Conservation (phyloP, 2,888 invertebrate genomes). For the Acanthosepion esculentum region DNA sequence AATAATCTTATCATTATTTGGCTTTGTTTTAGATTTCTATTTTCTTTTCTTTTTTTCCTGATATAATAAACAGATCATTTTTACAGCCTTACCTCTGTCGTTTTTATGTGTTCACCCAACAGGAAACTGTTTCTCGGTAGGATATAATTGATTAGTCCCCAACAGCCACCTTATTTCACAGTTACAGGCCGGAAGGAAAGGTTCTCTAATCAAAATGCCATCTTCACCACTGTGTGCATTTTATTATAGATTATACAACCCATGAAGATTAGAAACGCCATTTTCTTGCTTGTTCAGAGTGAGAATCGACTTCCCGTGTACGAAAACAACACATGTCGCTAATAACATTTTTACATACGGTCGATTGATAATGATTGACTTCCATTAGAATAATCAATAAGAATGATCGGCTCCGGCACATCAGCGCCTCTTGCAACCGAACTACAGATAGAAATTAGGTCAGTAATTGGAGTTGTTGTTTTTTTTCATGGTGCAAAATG, state of each 20-base stretch:
- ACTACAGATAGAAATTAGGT: too few species aligned
- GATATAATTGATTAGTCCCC: not conserved
- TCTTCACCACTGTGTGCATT: not conserved
- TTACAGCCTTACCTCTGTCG: not conserved
- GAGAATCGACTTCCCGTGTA: not conserved
- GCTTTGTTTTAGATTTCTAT: not conserved
- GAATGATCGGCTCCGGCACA: not conserved
- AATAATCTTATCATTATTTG: not conserved
- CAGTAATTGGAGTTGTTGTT: too few species aligned
- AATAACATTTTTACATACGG: not conserved
- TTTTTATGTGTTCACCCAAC: not conserved
- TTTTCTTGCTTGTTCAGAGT: not conserved
- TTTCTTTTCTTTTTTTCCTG: not conserved
- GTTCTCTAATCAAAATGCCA: not conserved
- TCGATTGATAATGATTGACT: not conserved
- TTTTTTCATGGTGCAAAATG: too few species aligned
- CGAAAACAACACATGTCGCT: not conserved
- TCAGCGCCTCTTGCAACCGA: too few species aligned
- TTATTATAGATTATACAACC: not conserved
- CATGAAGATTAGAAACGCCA: not conserved
- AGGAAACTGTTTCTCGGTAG: not conserved
- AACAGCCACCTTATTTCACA: not conserved
- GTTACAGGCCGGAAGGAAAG: not conserved
- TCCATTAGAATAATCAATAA: not conserved
- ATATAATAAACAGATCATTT: not conserved